These are phyloP conservation scores for Frankliniella intonsa DNA, from an alignment of 2,888 invertebrate species.

Conservation along the genomic window DNA sequence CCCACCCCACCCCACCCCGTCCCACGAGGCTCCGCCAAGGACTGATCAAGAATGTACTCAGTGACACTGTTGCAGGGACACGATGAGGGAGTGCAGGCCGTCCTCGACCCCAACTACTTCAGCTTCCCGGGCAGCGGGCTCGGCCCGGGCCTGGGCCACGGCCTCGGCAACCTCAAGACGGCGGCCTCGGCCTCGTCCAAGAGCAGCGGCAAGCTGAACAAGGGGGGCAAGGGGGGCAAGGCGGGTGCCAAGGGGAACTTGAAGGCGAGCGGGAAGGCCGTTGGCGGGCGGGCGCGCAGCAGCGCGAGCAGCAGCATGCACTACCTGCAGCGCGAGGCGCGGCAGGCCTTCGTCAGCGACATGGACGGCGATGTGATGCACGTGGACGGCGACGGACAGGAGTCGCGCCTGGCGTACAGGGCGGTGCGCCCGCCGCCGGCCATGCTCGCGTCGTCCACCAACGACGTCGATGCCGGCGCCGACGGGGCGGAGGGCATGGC, in stretches of 20 bases:
- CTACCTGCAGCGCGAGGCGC: slow-evolving; percentile 18
- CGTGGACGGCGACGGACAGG: slow-evolving; percentile 8
- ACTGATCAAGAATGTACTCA: slow-evolving; percentile 23
- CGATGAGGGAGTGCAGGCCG: neutral
- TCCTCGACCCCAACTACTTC: slow-evolving; percentile 22
- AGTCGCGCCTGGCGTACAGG: slow-evolving; percentile 9
- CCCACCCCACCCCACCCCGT: neutral
- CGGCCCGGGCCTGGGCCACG: neutral
- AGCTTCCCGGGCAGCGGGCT: slow-evolving; percentile 4
- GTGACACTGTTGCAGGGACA: slow-evolving; percentile 9
- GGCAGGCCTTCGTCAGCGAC: slow-evolving; percentile 14
- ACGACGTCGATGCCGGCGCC: neutral
- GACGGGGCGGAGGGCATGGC: neutral
- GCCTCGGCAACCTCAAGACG: slow-evolving; percentile 1
- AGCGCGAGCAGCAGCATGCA: slow-evolving; percentile 16
- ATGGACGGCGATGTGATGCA: neutral
- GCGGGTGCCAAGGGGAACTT: neutral
- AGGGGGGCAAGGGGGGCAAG: neutral
- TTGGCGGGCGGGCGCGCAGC: neutral
- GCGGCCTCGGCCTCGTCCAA: neutral
- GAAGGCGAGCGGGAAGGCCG: neutral
- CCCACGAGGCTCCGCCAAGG: neutral
- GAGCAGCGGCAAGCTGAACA: neutral
- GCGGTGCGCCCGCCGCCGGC: neutral
- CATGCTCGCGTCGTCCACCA: neutral